Conservation (phyloP, 2,113 vertebrate species). For the Coracopsis vasa region DNA sequence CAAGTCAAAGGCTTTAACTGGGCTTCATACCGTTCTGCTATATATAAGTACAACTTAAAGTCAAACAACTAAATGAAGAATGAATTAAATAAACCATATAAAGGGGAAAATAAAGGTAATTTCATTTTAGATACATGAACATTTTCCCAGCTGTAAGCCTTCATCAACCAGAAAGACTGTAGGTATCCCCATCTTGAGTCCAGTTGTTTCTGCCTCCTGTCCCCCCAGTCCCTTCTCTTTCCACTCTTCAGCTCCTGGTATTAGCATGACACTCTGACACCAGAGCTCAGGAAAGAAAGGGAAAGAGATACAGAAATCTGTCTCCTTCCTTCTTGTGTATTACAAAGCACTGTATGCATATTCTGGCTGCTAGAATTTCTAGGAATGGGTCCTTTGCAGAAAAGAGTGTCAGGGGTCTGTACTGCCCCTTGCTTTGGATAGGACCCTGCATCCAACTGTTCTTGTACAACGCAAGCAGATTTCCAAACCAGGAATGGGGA, state of each 20-base stretch:
- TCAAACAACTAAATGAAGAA: neutral
- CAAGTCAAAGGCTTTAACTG: neutral
- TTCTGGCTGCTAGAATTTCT: neutral
- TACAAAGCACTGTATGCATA: neutral
- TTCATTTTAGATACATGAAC: neutral
- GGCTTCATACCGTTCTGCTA: neutral
- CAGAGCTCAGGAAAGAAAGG: neutral
- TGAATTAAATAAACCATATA: neutral
- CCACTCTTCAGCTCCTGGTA: neutral
- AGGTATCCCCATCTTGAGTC: neutral
- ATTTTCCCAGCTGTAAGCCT: neutral
- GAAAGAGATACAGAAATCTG: neutral
- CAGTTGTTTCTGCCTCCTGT: neutral
- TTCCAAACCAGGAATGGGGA: neutral
- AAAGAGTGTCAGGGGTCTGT: neutral
- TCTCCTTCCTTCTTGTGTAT: neutral
- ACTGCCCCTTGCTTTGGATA: neutral
- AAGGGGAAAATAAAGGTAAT: neutral
- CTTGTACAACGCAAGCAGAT: neutral
- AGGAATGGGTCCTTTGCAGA: neutral
- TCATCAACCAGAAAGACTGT: neutral
- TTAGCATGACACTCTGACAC: neutral
- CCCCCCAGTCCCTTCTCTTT: neutral
- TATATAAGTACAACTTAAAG: neutral
- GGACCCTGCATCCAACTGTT: neutral